phyloP scores from a whole-genome alignment of 1,140 invertebrate genomes.

The Littorina saxatilis region DNA sequence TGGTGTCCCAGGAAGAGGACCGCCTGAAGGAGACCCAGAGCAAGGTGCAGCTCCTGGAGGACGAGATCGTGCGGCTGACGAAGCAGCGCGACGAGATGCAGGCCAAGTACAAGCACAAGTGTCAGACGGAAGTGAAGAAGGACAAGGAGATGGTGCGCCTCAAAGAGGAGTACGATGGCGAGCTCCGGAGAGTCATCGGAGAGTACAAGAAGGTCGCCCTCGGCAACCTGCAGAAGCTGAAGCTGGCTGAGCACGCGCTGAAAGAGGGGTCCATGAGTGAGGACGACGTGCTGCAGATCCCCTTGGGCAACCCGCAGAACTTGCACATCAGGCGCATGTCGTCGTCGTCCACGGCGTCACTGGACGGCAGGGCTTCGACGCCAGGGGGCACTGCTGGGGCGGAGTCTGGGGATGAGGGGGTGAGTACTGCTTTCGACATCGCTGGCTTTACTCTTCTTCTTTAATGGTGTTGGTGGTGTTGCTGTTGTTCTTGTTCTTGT shows the following conservation, averaged over 20 bases:
- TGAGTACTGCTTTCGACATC: neutral
- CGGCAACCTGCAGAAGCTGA: constrained; percentile 47
- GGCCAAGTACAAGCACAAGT: constrained; percentile 8
- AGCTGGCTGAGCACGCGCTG: constrained; percentile 42
- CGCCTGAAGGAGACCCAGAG: neutral
- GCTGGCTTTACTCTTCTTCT: neutral
- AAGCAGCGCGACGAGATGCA: constrained; percentile 21
- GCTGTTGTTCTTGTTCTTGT: neutral
- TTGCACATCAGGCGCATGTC: constrained; percentile 28
- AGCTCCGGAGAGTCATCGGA: constrained; percentile 42
- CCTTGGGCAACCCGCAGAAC: constrained; percentile 16
- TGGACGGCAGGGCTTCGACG: neutral
- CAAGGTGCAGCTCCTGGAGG: constrained; percentile 11
- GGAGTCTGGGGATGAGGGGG: constrained; percentile 12
- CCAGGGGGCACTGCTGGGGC: neutral
- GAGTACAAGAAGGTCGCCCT: constrained; percentile 49
- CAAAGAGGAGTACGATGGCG: constrained; percentile 40
- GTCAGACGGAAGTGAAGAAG: constrained; percentile 21
- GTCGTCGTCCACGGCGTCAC: neutral
- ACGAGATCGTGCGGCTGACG: neutral
- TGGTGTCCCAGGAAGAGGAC: constrained; percentile 22
- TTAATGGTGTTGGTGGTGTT: neutral
- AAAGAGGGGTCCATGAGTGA: constrained; percentile 38
- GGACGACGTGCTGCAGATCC: constrained; percentile 40
- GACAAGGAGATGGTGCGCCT: constrained; percentile 36